Percentiles rank a stretch among this genome's conserved stretches.
phyloP scores from a whole-genome alignment of 2,797 vertebrate species.

The Enteromius radiatus region DNA sequence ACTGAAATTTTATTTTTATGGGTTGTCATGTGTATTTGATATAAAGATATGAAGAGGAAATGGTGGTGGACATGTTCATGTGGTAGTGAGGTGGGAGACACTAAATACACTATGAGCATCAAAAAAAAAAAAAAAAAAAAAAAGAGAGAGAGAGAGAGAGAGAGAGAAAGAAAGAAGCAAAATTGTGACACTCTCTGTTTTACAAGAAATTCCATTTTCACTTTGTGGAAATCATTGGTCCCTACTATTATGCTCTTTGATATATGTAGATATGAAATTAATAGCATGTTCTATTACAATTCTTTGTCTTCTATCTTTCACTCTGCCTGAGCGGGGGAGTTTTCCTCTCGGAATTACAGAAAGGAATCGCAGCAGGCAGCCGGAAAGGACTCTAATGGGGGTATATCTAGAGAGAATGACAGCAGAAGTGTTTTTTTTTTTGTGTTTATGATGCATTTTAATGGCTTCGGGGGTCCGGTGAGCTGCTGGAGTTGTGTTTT shows the following conservation, averaged over 20 bases:
- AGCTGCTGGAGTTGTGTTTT: slow-evolving; percentile 61
- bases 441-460: slow-evolving; percentile 37
- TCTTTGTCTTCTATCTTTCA: not conserved
- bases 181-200: not conserved
- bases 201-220: not conserved
- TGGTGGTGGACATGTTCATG: no score
- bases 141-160: no score
- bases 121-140: no score
- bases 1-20: not conserved
- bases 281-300: slow-evolving; percentile 8
- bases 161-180: no score
- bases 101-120: no score
- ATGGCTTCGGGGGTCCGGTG: slow-evolving; percentile 35
- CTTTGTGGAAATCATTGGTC: not conserved
- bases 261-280: slow-evolving; percentile 4
- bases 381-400: slow-evolving; percentile 24
- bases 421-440: not conserved
- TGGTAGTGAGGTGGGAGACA: no score
- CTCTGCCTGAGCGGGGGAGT: slow-evolving; percentile 27
- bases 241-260: not conserved
- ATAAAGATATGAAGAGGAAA: not conserved
- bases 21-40: not conserved
- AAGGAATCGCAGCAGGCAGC: slow-evolving; percentile 27
- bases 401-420: slow-evolving; percentile 28
- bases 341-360: slow-evolving; percentile 23